Percentiles rank a stretch among this genome's conserved stretches.
These are phyloP conservation scores for Aplocera efformata DNA, from an alignment of 2,888 invertebrate species.

Conservation along the genomic window DNA sequence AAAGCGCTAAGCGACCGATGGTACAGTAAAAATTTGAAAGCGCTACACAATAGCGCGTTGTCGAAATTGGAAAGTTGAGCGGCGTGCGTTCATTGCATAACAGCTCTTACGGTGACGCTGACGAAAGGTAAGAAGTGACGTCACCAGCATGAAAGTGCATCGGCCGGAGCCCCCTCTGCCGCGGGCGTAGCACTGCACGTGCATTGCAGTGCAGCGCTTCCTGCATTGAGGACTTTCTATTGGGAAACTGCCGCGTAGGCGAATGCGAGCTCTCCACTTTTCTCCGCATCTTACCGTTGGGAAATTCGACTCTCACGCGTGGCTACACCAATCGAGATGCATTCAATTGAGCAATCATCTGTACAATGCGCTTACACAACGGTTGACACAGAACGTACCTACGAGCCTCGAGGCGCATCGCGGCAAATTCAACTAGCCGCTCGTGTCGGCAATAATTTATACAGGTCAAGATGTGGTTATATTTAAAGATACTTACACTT, in stretches of 20 bases:
- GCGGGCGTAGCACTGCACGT: conserved; percentile 39
- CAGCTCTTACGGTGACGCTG: conserved; percentile 75
- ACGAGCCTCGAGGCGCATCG: conserved; percentile 32
- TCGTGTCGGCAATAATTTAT: conserved; percentile 17
- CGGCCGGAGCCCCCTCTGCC: conserved; percentile 63
- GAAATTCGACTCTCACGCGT: conserved; percentile 70
- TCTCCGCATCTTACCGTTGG: conserved; percentile 55
- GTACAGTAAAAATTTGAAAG: conserved; percentile 78
- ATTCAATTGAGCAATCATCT: conserved; percentile 68
- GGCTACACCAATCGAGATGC: conserved; percentile 63
- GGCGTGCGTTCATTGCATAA: conserved; percentile 74
- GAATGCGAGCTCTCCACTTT: conserved; percentile 49
- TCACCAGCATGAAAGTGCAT: conserved; percentile 77
- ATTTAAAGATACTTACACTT: conserved; percentile 55
- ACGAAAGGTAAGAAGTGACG: conserved; percentile 75
- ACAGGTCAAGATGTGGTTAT: conserved; percentile 20
- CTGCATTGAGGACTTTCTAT: conserved; percentile 77
- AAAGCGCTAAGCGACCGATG: conserved; percentile 71
- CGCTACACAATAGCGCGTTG: conserved; percentile 79
- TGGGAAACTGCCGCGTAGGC: conserved; percentile 60
- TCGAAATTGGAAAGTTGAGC: conserved; percentile 80
- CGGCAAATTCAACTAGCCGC: conserved; percentile 26
- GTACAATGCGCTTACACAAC: conserved; percentile 65
- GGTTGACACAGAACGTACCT: conserved; percentile 36
- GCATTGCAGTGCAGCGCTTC: conserved; percentile 60